Percentiles rank a stretch among this genome's conserved stretches.
phyloP scores from a whole-genome alignment of 2,888 invertebrate species.

The Nebria brevicollis region DNA sequence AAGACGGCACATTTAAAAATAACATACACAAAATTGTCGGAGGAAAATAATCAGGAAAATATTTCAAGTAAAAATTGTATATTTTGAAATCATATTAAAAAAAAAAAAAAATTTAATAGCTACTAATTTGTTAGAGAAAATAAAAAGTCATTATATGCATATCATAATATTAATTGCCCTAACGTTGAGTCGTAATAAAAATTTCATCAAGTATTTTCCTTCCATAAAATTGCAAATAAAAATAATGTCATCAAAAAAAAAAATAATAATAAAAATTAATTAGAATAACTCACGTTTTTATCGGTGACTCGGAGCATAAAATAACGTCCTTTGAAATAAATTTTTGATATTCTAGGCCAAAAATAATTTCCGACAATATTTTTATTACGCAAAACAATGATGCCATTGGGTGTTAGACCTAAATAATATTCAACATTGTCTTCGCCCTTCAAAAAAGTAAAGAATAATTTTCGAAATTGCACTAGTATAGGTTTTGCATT shows the following conservation, averaged over 20 bases:
- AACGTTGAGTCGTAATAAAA: too few relatives aligned
- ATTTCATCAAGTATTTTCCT: too few relatives aligned
- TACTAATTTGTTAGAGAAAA: too few relatives aligned
- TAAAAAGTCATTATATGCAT: too few relatives aligned
- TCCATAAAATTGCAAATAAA: too few relatives aligned
- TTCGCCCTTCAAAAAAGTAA: conserved; percentile 77
- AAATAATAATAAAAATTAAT: conserved; percentile 24
- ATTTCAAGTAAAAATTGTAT: too few relatives aligned
- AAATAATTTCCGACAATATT: conserved; percentile 97
- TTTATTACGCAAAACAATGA: conserved; percentile 93
- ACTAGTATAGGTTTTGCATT: conserved; percentile 34
- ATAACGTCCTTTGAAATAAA: conserved; percentile 95
- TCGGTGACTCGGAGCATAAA: conserved; percentile 96
- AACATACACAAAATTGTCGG: background rate
- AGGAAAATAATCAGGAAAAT: background rate
- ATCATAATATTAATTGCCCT: too few relatives aligned
- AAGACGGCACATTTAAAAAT: conserved; percentile 50
- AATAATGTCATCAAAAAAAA: conserved; percentile 5
- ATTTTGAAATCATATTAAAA: too few relatives aligned
- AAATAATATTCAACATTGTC: conserved; percentile 96
- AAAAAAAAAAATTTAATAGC: too few relatives aligned
- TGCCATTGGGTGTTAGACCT: conserved; percentile 94
- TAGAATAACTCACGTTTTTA: conserved; percentile 82
- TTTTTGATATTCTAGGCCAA: conserved; percentile 97
- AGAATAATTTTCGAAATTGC: conserved; percentile 9